Evolutionary conservation across 2,113 vertebrate species (phyloP).

Genomic region (Charina bottae): DNA sequence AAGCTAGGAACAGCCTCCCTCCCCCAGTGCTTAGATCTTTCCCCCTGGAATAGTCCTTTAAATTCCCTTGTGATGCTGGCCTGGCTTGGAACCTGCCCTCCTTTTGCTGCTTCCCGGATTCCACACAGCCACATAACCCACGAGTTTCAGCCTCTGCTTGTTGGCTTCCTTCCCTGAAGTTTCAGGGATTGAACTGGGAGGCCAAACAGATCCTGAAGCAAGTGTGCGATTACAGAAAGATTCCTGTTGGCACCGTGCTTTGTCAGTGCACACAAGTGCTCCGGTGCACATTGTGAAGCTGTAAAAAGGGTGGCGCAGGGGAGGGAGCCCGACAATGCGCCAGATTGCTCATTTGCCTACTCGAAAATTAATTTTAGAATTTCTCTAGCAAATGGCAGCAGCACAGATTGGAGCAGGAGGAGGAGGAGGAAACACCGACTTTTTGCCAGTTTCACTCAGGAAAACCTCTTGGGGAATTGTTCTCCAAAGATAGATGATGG

Average conservation of each 20-base stretch:
- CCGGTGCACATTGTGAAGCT: not conserved
- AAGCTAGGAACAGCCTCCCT: no score
- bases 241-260: not conserved
- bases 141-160: not conserved
- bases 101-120: not conserved
- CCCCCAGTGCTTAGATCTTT: not conserved
- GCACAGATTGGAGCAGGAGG: not conserved
- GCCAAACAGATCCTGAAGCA: not conserved
- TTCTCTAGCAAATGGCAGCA: not conserved
- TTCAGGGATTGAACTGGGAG: not conserved
- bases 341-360: not conserved
- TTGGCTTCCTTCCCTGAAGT: not conserved
- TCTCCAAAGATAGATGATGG: no score
- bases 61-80: not conserved
- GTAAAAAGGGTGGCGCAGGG: not conserved
- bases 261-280: not conserved
- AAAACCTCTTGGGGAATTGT: no score
- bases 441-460: not conserved
- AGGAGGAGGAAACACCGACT: not conserved
- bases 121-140: not conserved
- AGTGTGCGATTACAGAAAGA: not conserved
- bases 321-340: fast-evolving
- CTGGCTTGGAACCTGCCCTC: not conserved
- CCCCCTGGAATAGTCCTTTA: not conserved
- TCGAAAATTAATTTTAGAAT: not conserved